Evolutionary conservation across 2,888 invertebrate species (phyloP).

Genomic region (Incurvaria masculella): DNA sequence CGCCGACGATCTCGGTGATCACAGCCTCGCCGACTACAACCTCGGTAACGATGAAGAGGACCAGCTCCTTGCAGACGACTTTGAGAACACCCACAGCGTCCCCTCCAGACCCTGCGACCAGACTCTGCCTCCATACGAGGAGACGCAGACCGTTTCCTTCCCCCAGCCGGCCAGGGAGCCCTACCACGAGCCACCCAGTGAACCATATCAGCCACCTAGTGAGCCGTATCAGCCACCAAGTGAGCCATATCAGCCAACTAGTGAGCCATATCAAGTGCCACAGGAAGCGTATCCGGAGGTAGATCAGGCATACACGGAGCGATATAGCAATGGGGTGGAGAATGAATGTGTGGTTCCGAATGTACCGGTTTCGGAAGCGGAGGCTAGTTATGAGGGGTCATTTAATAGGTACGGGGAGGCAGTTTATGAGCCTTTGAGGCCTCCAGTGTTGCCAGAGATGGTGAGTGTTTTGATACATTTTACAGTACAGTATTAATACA

Average conservation of each 20-base stretch:
- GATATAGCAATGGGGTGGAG: conserved; percentile 19
- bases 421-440: too few species aligned
- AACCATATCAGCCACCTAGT: conserved; percentile 15
- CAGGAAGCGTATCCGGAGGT: too few species aligned
- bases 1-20: conserved; percentile 49
- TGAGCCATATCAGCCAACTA: conserved; percentile 21
- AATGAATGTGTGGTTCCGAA: conserved; percentile 45
- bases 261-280: too few species aligned
- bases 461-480: too few species aligned
- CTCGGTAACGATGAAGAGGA: conserved; percentile 52
- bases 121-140: background rate
- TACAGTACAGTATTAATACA: too few species aligned
- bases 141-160: background rate
- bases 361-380: conserved; percentile 35
- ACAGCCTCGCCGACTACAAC: conserved; percentile 49
- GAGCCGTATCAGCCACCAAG: background rate
- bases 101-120: background rate
- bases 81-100: conserved; percentile 23
- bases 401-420: too few species aligned
- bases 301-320: background rate
- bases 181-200: conserved; percentile 26
- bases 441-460: too few species aligned
- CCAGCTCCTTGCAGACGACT: conserved; percentile 46
- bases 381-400: background rate
- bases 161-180: conserved; percentile 29